These are phyloP conservation scores for Heteronetta atricapilla DNA, from an alignment of 2,113 vertebrate species.

Conservation along the genomic window DNA sequence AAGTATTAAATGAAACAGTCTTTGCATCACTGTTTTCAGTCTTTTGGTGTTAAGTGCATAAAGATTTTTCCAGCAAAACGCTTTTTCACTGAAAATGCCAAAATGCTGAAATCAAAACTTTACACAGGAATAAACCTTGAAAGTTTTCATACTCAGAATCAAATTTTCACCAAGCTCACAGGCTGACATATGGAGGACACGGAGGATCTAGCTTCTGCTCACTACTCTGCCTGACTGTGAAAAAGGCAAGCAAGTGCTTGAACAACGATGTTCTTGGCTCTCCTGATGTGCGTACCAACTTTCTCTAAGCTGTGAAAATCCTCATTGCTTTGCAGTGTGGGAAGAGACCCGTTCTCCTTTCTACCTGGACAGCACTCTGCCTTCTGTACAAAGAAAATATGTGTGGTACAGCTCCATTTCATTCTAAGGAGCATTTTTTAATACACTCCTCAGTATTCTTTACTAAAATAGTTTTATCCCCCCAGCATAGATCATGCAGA, in stretches of 20 bases:
- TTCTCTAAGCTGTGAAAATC: neutral
- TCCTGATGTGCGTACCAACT: neutral
- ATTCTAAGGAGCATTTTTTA: neutral
- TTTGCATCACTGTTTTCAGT: conserved; percentile 39
- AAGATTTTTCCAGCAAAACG: conserved; percentile 29
- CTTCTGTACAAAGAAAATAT: neutral
- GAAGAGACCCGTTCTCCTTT: neutral
- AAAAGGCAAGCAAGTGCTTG: neutral
- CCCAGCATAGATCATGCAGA: neutral
- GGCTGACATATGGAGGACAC: neutral
- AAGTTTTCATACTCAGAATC: conserved; percentile 33
- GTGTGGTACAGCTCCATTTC: fast-evolving
- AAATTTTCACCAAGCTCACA: conserved; percentile 10
- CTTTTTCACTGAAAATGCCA: conserved; percentile 21
- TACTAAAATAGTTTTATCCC: neutral
- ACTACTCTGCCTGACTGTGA: neutral
- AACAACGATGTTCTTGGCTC: neutral
- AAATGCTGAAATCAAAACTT: neutral
- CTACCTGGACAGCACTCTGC: neutral
- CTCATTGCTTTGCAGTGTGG: fast-evolving
- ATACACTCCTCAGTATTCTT: neutral
- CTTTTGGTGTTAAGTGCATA: neutral
- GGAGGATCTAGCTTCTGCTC: neutral
- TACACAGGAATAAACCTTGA: neutral
- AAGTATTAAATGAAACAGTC: conserved; percentile 39